These are phyloP conservation scores for Hippopotamus amphibius DNA, from an alignment of 2,113 vertebrate species.

Conservation along the genomic window DNA sequence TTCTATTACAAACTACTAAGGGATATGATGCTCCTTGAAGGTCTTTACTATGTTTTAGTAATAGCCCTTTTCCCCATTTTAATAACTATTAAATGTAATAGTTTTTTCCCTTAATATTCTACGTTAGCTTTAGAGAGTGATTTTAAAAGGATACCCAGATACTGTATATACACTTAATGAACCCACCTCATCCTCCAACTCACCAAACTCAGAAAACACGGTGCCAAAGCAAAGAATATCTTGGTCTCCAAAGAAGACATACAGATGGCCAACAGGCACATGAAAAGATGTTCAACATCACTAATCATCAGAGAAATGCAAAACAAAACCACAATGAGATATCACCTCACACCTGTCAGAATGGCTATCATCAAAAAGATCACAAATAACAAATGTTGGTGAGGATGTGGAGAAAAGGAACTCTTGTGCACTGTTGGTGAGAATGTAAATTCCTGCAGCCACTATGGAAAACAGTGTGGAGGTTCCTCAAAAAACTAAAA, in stretches of 20 bases:
- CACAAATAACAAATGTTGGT: too few relatives aligned
- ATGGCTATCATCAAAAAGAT: too few relatives aligned
- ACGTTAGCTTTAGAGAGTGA: constrained; percentile 38
- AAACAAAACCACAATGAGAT: too few relatives aligned
- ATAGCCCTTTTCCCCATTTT: neutral
- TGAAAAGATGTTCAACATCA: too few relatives aligned
- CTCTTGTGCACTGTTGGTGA: too few relatives aligned
- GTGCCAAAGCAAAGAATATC: neutral
- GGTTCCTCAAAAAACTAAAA: too few relatives aligned
- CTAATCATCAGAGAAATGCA: too few relatives aligned
- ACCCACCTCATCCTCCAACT: neutral
- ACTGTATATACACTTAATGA: neutral
- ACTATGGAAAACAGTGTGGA: too few relatives aligned
- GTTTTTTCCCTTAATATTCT: neutral
- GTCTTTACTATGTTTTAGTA: neutral
- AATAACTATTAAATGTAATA: neutral
- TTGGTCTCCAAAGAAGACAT: neutral
- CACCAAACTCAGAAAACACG: neutral
- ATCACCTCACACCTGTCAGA: too few relatives aligned
- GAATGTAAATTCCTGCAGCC: too few relatives aligned
- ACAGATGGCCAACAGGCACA: too few relatives aligned
- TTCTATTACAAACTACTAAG: neutral
- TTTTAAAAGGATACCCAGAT: constrained; percentile 30
- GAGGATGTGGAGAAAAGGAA: too few relatives aligned
- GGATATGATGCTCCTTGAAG: neutral